phyloP scores from a whole-genome alignment of 2,797 vertebrate genomes.

The Ambastaia sidthimunki region DNA sequence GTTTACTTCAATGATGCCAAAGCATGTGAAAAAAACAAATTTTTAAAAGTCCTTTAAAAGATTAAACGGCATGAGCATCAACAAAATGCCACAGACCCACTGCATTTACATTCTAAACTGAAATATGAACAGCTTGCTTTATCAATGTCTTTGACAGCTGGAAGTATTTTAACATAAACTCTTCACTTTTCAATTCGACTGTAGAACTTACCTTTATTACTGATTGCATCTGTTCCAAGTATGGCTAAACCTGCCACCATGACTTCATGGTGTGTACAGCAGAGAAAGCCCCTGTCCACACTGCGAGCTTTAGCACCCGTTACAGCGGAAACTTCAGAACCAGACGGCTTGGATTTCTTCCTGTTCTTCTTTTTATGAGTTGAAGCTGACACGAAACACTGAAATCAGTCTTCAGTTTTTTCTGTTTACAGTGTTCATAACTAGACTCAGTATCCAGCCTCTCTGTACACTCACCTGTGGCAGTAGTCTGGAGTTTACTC shows the following conservation, averaged over 20 bases:
- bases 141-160: too few species aligned
- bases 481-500: conserved; percentile 77
- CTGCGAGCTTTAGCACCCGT: conserved; percentile 49
- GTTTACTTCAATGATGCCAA: too few species aligned
- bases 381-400: conserved; percentile 53
- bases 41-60: too few species aligned
- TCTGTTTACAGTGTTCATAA: not conserved
- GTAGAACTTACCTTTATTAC: conserved; percentile 79
- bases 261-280: conserved; percentile 92
- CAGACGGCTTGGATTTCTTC: conserved; percentile 72
- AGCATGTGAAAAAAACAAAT: too few species aligned
- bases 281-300: conserved; percentile 89
- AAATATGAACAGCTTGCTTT: too few species aligned
- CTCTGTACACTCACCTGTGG: conserved; percentile 58
- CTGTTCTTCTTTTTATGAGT: conserved; percentile 84
- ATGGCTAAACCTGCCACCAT: conserved; percentile 91
- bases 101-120: too few species aligned
- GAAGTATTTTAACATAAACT: not conserved
- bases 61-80: too few species aligned
- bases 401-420: not conserved
- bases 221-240: conserved; percentile 72
- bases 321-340: conserved; percentile 47
- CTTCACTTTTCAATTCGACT: not conserved
- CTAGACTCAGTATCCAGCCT: not conserved
- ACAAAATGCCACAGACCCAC: too few species aligned